Base-by-base conservation (phyloP, 2,113 vertebrate genomes). In the Phyllostomus hastatus region DNA sequence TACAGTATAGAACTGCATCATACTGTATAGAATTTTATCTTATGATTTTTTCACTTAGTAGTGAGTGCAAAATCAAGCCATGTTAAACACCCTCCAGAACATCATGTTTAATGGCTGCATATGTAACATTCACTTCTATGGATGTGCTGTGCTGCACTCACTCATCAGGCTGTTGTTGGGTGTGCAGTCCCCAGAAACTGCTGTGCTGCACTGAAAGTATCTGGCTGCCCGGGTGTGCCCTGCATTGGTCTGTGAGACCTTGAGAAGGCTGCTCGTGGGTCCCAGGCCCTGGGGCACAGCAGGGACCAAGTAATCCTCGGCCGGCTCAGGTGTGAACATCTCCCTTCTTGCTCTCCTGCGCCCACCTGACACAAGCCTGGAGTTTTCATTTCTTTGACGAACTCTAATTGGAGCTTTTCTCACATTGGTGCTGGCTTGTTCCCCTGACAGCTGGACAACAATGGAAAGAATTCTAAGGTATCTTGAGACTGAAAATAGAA, bases 401-500 rank as follows among this genome's bases (percentile, higher is more conserved):
- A 22, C 1, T 66, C 50, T 28, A 15, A 50, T 1, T 12, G 19
- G 35, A 79, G 12, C 28, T 48, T 75, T 81, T 61, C 73, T 46
- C 80, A n/a, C 48, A 1, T 33, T 3, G 11, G 10, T 15, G 43
- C 54, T 12, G 4, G 16, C 20, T 66, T 50, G 16, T 67, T 96
- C 46, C 46, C 35, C 86, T 96, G 93, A 88, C 8, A 2, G 85
- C 4, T 19, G 43, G 67, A 14, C 82, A 91, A 96, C 93, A 86
- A 7, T 75, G 57, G 85, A 86, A 92, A 72, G 82, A 91, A 76
- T 85, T 80, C 85, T 75, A 93, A 93, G 87, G 86, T 79, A 91
- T 59, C 88, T 61, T 22, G 69, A 78, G 67, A 35, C 88, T 33
- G 10, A 59, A 92, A 96, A 96, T 91, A 97, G 88, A 80, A 90